phyloP scores from a whole-genome alignment of 2,888 invertebrate genomes.

The Rutpela maculata region DNA sequence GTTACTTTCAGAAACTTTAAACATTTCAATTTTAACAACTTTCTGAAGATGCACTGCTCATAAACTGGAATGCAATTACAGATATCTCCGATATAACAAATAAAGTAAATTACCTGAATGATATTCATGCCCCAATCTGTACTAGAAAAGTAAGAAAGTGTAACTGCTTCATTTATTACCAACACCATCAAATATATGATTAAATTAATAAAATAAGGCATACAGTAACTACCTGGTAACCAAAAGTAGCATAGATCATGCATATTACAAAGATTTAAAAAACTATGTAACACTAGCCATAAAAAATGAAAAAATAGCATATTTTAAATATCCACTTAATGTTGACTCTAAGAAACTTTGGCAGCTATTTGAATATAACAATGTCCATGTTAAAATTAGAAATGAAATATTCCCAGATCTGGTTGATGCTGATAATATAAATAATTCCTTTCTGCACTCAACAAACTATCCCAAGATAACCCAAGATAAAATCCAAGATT shows the following conservation, averaged over 20 bases:
- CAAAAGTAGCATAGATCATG: too few species aligned
- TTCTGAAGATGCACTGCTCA: constrained; percentile 7
- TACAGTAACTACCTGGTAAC: too few species aligned
- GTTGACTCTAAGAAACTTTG: background rate
- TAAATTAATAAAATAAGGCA: too few species aligned
- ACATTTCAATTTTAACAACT: background rate
- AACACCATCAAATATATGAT: too few species aligned
- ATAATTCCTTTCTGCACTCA: too few species aligned
- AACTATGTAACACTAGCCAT: too few species aligned
- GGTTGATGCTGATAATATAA: background rate
- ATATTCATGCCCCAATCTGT: too few species aligned
- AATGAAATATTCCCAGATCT: background rate
- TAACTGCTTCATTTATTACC: too few species aligned
- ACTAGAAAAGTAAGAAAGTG: too few species aligned
- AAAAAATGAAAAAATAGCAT: background rate
- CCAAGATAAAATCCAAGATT: too few species aligned
- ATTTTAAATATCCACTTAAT: background rate
- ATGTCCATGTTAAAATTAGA: background rate
- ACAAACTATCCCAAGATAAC: too few species aligned
- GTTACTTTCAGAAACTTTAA: background rate
- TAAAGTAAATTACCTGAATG: background rate
- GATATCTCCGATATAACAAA: background rate
- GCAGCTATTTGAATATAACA: background rate
- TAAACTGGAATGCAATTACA: background rate
- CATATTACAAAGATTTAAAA: too few species aligned